Percentiles rank a stretch among this genome's conserved stretches.
phyloP scores from a whole-genome alignment of 2,888 invertebrate species.

The Acleris sparsana region DNA sequence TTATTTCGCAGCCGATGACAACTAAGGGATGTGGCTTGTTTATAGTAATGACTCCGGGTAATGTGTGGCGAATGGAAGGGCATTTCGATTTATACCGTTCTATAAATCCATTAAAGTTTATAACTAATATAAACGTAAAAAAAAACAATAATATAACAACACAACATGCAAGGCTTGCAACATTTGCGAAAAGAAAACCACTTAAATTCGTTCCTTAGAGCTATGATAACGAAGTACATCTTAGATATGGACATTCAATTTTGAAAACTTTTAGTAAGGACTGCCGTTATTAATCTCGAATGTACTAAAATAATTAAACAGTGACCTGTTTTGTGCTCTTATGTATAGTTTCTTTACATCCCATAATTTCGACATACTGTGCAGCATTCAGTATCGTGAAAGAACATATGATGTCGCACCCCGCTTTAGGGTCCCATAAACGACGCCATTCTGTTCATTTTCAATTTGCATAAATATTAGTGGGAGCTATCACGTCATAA shows the following conservation, averaged over 20 bases:
- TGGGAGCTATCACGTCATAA: slow-evolving; percentile 77
- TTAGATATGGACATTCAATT: too few species aligned
- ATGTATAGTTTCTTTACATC: too few species aligned
- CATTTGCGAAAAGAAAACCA: too few species aligned
- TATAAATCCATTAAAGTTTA: background rate
- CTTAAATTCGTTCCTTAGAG: too few species aligned
- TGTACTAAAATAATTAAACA: too few species aligned
- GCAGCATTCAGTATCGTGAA: slow-evolving; percentile 30
- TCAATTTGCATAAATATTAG: slow-evolving; percentile 84
- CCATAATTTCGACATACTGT: slow-evolving; percentile 12
- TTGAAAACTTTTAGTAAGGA: too few species aligned
- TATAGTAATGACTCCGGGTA: slow-evolving; percentile 31
- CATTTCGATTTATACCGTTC: slow-evolving; percentile 28
- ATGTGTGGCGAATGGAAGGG: slow-evolving; percentile 30
- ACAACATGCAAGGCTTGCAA: too few species aligned
- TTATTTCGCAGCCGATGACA: slow-evolving; percentile 61
- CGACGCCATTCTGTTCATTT: slow-evolving; percentile 78
- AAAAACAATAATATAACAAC: background rate
- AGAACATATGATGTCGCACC: slow-evolving; percentile 66
- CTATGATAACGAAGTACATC: too few species aligned
- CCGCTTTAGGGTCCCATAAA: slow-evolving; percentile 72
- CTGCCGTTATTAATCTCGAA: too few species aligned
- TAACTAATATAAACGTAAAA: background rate
- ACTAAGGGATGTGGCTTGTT: slow-evolving; percentile 32
- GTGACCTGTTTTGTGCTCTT: too few species aligned